Conservation (phyloP, 2,797 vertebrate genomes). For the Mus minutoides region DNA sequence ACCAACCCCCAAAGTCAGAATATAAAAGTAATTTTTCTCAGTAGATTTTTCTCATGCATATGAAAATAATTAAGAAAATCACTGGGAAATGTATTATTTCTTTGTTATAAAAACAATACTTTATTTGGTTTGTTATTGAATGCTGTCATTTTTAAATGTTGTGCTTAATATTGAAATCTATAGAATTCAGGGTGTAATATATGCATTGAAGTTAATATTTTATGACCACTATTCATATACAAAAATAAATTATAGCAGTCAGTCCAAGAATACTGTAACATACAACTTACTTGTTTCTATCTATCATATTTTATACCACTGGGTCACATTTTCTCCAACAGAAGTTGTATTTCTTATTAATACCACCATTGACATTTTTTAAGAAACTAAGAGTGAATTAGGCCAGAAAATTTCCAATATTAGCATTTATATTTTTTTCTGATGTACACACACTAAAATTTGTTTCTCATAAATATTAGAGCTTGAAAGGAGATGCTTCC, state of each 20-base stretch:
- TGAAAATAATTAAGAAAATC: neutral
- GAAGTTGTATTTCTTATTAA: neutral
- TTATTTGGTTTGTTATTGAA: neutral
- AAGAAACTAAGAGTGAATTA: neutral
- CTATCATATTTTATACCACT: neutral
- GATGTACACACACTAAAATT: neutral
- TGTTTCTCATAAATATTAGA: neutral
- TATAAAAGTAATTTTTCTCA: neutral
- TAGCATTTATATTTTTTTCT: neutral
- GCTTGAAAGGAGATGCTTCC: neutral
- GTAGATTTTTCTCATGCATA: neutral
- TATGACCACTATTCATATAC: neutral
- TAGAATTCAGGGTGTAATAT: neutral
- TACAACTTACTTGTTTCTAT: neutral
- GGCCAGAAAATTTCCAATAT: neutral
- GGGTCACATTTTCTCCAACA: neutral
- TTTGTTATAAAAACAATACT: neutral
- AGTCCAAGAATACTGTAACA: neutral
- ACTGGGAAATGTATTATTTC: neutral
- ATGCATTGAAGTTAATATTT: neutral
- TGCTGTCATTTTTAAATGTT: neutral
- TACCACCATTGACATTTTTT: neutral
- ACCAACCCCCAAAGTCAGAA: neutral
- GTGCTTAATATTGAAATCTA: neutral
- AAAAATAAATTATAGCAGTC: neutral